Evolutionary conservation across 2,888 invertebrate genomes (phyloP), one percentile per base, ranked within the genome.

Genomic region (Tupiocoris notatus): DNA sequence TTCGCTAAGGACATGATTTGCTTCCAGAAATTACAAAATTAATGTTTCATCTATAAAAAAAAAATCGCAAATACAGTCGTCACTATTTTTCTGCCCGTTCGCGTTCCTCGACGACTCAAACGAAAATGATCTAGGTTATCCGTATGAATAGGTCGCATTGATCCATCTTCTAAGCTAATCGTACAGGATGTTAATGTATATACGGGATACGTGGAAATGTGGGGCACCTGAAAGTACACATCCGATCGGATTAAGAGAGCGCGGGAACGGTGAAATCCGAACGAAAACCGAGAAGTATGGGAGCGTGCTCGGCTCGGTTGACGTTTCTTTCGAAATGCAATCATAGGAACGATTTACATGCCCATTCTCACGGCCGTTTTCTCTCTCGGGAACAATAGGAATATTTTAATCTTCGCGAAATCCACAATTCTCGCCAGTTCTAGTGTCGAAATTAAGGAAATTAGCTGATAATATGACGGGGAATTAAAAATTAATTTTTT

Each of bases 171-270:
- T 39, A 39, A n/a, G n/a, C n/a, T 12, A 39, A 39, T 39, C 39
- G 39, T 39, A 39, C 39, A 39, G 39, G 39, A 39, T 39, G 39
- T 39, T 39, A 39, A 7, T 39, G 39, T 12, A n/a, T n/a, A n/a
- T n/a, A n/a, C n/a, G n/a, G n/a, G 39, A 39, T 39, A 39, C 39
- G 39, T 39, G 39, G 39, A 39, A 39, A 64, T 64, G 64, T 64
- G 2, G 64, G 64, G 24, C 64, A 64, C 18, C 24, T 16, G 16
- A 64, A 12, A 64, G 17, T 64, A 64, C 23, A 64, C 64, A 64
- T 64, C 64, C 64, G 1, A 21, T 21, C 63, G 2, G 1, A 63
- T 21, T 6, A 17, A 12, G 39, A 39, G 39, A 39, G 39, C 39
- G 39, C 39, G 39, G 39, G 39, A 39, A 39, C 39, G 6, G 39